Base-by-base conservation (phyloP, 2,797 vertebrate genomes). In the Champsocephalus esox region DNA sequence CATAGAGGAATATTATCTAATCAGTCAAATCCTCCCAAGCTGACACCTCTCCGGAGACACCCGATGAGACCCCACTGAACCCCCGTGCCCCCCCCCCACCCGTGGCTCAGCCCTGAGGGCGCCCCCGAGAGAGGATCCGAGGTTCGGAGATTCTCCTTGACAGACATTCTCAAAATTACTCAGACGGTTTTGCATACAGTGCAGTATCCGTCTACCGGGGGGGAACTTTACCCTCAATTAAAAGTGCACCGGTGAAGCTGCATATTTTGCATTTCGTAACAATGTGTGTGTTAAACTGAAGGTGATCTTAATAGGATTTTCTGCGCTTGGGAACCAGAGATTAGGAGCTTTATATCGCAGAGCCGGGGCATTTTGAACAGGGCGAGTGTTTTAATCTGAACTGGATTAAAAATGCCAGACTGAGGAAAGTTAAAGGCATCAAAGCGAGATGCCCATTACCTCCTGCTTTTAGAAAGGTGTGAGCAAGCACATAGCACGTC, bases 231-330 rank as follows among this genome's bases (percentile, higher is more conserved):
- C 90, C 93, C 93, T 94, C 93, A 95, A 95, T 96, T 94, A 95
- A 94, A 93, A 92, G 89, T 89, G 82, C 69, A 89, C 76, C 52
- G 61, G 84, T 81, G 91, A 94, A 93, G 91, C 93, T 93, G 91
- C 92, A 77, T 92, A 94, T 95, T 95, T 95, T 95, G 94, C 93
- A 94, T 94, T 95, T 95, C 74, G 66, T 80, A 93, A 95, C 93
- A 95, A 95, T 95, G 86, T 81, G 66, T 70, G 85, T 92, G 93
- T 93, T 96, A 93, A 95, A 95, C 92, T 92, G 91, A 92, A 95
- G 94, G 94, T 94, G 94, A 95, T 93, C 91, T 93, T 95, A 95
- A 95, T 96, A 95, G 94, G 95, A 95, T 95, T 96, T 94, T 86
- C 90, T 92, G 88, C 89, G 84, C 91, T 95, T 94, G 93, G 91